phyloP scores from a whole-genome alignment of 1,140 invertebrate genomes.

The Ostrea denselamellosa region DNA sequence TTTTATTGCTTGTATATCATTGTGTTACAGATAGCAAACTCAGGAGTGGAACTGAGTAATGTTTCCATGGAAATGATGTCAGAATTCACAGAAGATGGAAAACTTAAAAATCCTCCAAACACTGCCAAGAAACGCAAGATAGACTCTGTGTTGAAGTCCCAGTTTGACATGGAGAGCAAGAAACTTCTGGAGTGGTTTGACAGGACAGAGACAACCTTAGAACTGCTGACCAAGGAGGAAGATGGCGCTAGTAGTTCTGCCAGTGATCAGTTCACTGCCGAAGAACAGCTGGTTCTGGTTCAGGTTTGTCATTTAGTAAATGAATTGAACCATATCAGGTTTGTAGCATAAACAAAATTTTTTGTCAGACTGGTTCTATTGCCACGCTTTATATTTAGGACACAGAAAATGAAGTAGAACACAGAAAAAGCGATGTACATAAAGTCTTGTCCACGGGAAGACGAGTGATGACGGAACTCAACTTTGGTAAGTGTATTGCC shows the following conservation, averaged over 20 bases:
- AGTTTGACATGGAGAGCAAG: constrained; percentile 81
- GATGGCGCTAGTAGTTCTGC: constrained; percentile 75
- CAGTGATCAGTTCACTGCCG: constrained; percentile 82
- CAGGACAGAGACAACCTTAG: constrained; percentile 81
- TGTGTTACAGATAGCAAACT: constrained; percentile 71
- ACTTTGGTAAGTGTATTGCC: constrained; percentile 52
- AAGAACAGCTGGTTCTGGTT: constrained; percentile 83
- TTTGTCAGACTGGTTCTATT: background rate
- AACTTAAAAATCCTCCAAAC: constrained; percentile 55
- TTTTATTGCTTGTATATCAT: too few relatives aligned
- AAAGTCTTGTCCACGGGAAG: constrained; percentile 64
- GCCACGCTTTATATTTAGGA: constrained; percentile 67
- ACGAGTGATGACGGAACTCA: constrained; percentile 66
- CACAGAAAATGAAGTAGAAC: constrained; percentile 75
- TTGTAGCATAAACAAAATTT: background rate
- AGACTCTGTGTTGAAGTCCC: constrained; percentile 75
- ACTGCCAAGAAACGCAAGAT: constrained; percentile 69
- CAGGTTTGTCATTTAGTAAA: constrained; percentile 73
- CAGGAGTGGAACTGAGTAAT: constrained; percentile 72
- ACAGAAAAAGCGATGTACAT: constrained; percentile 65
- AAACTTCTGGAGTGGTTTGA: constrained; percentile 83
- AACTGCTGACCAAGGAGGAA: constrained; percentile 79
- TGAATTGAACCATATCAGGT: background rate
- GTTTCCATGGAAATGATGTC: constrained; percentile 64
- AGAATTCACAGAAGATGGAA: constrained; percentile 58